These are phyloP conservation scores for Drosophila paramelanica DNA, from an alignment of 2,888 invertebrate species.

Conservation along the genomic window DNA sequence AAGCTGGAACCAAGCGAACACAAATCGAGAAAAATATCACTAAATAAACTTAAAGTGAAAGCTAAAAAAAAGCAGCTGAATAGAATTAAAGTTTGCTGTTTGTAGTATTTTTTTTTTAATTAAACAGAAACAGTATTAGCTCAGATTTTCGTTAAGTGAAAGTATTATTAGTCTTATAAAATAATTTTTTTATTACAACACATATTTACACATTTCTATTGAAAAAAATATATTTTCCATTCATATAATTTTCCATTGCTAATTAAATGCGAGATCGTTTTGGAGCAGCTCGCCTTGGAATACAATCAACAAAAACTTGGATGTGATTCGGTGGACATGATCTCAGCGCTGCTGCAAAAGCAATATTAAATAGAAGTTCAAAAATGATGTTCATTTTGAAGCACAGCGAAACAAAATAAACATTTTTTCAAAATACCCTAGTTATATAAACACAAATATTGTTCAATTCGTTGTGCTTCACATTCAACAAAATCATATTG, in stretches of 20 bases:
- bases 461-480: background rate
- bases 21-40: background rate
- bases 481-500: background rate
- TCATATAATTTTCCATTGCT: no score
- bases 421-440: background rate
- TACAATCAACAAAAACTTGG: background rate
- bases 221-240: no score
- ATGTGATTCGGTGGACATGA: conserved; percentile 1
- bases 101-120: no score
- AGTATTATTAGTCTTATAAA: no score
- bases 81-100: no score
- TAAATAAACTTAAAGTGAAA: background rate
- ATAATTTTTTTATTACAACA: no score
- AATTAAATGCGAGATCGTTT: no score
- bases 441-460: no score
- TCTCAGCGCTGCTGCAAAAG: background rate
- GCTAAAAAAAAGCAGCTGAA: no score
- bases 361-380: background rate
- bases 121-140: no score
- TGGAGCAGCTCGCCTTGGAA: background rate
- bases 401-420: background rate
- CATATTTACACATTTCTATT: no score
- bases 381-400: background rate
- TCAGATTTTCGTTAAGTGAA: no score
- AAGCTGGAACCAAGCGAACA: background rate